These are phyloP conservation scores for Rhyacophila evoluta DNA, from an alignment of 2,888 invertebrate species.

Conservation along the genomic window DNA sequence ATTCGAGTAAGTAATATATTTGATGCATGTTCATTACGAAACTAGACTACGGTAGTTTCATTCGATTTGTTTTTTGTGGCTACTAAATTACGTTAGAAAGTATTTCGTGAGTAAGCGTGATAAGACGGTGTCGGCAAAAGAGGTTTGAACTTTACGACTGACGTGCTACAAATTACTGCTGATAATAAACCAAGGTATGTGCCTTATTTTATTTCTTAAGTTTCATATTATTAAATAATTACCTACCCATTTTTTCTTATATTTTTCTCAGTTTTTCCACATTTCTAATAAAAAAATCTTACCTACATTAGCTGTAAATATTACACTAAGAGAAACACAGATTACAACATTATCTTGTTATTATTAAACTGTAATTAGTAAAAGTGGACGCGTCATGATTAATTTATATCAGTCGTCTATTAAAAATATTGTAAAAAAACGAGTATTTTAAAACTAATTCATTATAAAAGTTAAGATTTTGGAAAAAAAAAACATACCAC, in stretches of 20 bases:
- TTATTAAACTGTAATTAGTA: too few species aligned
- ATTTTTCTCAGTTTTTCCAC: too few species aligned
- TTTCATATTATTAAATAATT: conserved; percentile 22
- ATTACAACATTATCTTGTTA: too few species aligned
- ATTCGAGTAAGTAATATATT: not conserved
- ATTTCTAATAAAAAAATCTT: too few species aligned
- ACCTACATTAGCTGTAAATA: too few species aligned
- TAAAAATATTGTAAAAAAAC: too few species aligned
- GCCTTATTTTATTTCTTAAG: conserved; percentile 8
- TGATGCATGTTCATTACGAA: not conserved
- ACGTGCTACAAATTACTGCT: conserved; percentile 19
- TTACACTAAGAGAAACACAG: too few species aligned
- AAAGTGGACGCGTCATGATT: too few species aligned
- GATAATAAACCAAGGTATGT: conserved; percentile 9
- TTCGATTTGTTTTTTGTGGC: conserved; percentile 18
- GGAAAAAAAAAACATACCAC: too few species aligned
- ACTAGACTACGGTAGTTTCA: conserved; percentile 9
- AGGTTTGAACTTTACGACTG: conserved; percentile 24
- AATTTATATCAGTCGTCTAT: too few species aligned
- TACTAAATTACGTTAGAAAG: conserved; percentile 14
- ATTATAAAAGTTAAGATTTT: too few species aligned
- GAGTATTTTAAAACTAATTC: too few species aligned
- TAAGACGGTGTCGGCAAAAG: conserved; percentile 19
- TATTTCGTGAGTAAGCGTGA: conserved; percentile 18
- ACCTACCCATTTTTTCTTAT: not conserved